These are phyloP conservation scores for Rachycentron canadum DNA, from an alignment of 2,797 vertebrate genomes.

Conservation along the genomic window DNA sequence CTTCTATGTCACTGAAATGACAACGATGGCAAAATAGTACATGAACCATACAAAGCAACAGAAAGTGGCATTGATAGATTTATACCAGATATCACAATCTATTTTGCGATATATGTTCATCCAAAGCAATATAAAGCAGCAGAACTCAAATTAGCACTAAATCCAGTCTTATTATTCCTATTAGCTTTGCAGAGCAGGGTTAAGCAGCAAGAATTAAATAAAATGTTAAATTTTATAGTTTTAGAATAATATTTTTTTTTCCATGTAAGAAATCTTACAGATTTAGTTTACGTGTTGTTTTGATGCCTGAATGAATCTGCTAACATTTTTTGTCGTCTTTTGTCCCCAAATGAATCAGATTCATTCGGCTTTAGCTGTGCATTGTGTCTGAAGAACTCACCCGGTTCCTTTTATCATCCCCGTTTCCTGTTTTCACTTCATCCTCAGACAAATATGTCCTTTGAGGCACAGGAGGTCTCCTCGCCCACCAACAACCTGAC, in stretches of 20 bases:
- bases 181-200: too few species aligned
- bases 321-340: background rate
- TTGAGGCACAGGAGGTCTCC: conserved; percentile 84
- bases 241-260: too few species aligned
- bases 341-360: background rate
- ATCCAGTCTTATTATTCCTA: background rate
- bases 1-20: too few species aligned
- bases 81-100: too few species aligned
- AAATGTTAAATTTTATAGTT: too few species aligned
- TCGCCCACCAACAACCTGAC: conserved; percentile 62
- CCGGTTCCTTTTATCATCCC: background rate
- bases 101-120: too few species aligned
- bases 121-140: too few species aligned
- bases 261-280: background rate
- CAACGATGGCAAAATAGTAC: too few species aligned
- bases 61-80: too few species aligned
- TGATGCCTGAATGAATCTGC: background rate
- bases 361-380: background rate
- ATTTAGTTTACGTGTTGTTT: background rate
- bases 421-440: background rate
- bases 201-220: background rate
- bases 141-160: background rate
- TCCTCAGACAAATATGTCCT: conserved; percentile 81
- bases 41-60: too few species aligned
- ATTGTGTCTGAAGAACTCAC: background rate